Evolutionary conservation across 2,113 vertebrate genomes (phyloP).

Genomic region (Cyprinodon brontotheroides): DNA sequence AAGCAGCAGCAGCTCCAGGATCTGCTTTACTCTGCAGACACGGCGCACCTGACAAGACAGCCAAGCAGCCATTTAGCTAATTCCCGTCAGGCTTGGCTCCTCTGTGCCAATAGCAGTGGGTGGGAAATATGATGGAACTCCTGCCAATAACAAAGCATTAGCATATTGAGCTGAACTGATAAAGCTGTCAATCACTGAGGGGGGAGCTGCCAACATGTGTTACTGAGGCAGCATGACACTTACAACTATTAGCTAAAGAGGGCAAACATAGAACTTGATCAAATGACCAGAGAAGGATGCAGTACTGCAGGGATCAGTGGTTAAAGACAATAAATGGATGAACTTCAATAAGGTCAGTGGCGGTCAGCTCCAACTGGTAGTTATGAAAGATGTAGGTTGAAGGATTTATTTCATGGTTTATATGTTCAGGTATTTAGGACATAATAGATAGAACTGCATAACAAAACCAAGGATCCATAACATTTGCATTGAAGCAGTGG

Average conservation of each 20-base stretch:
- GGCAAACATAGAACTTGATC: background rate
- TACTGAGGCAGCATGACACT: background rate
- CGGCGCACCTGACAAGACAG: constrained; percentile 23
- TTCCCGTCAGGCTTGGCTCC: constrained; percentile 40
- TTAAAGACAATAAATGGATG: too few species aligned
- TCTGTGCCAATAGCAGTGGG: constrained; percentile 36
- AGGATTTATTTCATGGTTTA: too few species aligned
- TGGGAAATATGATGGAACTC: constrained; percentile 33
- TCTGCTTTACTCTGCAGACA: constrained; percentile 15
- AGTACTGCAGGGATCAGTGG: background rate
- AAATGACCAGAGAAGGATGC: background rate
- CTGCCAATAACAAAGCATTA: constrained; percentile 59
- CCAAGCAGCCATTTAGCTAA: constrained; percentile 37
- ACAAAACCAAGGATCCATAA: too few species aligned
- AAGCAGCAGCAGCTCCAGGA: constrained; percentile 14
- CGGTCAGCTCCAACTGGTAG: too few species aligned
- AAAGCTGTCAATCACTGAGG: constrained; percentile 61
- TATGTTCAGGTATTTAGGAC: too few species aligned
- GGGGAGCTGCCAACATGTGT: constrained; percentile 27
- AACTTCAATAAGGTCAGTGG: too few species aligned
- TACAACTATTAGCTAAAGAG: background rate
- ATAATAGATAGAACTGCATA: too few species aligned
- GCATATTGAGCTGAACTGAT: constrained; percentile 63
- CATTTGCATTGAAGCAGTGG: too few species aligned
- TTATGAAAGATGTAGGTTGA: background rate